Base-by-base conservation (phyloP, 1,140 invertebrate genomes). In the Anastrepha obliqua region DNA sequence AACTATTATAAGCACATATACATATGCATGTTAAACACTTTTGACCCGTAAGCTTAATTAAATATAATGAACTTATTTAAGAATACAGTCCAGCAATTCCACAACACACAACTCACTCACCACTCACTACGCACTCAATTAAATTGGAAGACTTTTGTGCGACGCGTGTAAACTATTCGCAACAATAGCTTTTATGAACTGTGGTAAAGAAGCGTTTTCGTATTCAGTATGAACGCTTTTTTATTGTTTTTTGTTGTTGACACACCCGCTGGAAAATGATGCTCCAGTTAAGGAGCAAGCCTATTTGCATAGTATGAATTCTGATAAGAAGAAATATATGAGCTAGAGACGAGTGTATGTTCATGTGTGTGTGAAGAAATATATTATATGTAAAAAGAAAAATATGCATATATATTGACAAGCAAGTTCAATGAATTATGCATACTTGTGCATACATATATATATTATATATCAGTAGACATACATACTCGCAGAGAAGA, bases 181-280 rank as follows among this genome's bases (percentile, higher is more conserved):
- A 81, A 81, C 67, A 74, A 55, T 55, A 29, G n/a, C 74, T 11
- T 20, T 55, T 55, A 81, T 81, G 51, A 81, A 81, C 74, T 81
- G 74, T 11, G n/a, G 74, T 15, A 51, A 11, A 29, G 47, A 81
- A 55, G 47, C 74, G 17, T 20, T 55, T 20, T 20, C 74, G 20
- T 20, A 81, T 55, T 55, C 13, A 44, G 67, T 47, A 58, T 74
- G 8, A 44, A 5, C 44, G 15, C 51, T 74, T 47, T 42, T 47
- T 74, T 42, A 67, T 15, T 62, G 3, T 65, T 65, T 65, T 81
- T 81, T 81, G 44, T 20, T 20, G n/a, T 55, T 7, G 44, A 58
- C 74, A 81, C 74, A 81, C 74, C 74, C 74, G 55, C 74, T 5
- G 70, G 44, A n/a, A 44, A n/a, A 74, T 51, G 39, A 20, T 67